Percentiles rank a stretch among this genome's conserved stretches.
phyloP scores from a whole-genome alignment of 2,797 vertebrate genomes.

The Halcyon smyrnensis region DNA sequence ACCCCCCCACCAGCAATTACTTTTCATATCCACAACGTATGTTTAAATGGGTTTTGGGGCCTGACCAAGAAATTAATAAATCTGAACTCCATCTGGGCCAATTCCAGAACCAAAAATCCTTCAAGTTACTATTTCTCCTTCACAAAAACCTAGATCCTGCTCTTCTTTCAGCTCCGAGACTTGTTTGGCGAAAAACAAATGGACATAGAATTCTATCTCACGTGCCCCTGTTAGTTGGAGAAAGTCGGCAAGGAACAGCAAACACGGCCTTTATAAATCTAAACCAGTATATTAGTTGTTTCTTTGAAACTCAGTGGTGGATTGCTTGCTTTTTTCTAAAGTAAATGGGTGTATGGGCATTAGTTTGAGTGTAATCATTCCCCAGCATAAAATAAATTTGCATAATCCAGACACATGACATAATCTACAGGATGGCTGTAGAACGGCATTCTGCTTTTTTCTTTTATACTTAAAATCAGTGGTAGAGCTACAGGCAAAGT shows the following conservation, averaged over 20 bases:
- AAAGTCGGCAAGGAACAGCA: background rate
- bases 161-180: background rate
- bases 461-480: background rate
- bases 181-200: background rate
- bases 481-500: background rate
- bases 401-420: background rate
- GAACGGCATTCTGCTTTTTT: background rate
- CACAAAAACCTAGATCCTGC: background rate
- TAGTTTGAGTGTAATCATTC: background rate
- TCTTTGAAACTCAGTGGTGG: background rate
- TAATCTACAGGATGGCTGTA: background rate
- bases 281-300: background rate
- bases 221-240: background rate
- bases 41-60: background rate
- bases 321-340: background rate
- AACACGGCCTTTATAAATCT: background rate
- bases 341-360: background rate
- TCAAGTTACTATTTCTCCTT: background rate
- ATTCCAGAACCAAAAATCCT: background rate
- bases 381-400: background rate
- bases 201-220: background rate
- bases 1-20: fast-evolving
- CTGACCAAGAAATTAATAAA: background rate
- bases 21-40: background rate
- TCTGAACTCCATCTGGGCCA: background rate